Percentiles rank a stretch among this genome's conserved stretches.
Evolutionary conservation across 2,888 invertebrate species (phyloP).

Genomic region (Escarpia spicata): DNA sequence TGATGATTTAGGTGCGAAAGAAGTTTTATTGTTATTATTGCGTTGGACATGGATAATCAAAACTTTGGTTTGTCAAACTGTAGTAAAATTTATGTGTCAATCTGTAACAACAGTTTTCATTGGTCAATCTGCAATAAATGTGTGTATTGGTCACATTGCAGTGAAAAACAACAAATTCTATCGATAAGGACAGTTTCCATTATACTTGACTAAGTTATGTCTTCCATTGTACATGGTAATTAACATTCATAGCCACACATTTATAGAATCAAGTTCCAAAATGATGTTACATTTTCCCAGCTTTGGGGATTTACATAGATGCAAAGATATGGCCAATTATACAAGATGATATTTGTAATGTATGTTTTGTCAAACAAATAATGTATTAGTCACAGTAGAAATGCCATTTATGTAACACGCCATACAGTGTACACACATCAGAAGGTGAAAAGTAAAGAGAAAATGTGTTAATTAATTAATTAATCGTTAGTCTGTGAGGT

Average conservation of each 20-base stretch:
- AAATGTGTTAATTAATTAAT: no score
- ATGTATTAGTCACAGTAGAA: neutral
- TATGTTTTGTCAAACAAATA: neutral
- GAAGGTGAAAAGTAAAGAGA: no score
- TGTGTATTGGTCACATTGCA: neutral
- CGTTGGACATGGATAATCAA: neutral
- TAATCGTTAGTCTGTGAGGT: neutral
- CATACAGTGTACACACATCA: no score
- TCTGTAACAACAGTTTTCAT: neutral
- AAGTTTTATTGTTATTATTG: no score
- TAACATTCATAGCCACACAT: neutral
- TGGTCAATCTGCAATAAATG: neutral
- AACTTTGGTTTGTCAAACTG: neutral
- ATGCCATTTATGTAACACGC: neutral
- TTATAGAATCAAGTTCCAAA: neutral
- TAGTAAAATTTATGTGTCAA: neutral
- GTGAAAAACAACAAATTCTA: neutral
- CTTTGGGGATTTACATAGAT: neutral
- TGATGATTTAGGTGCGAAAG: neutral
- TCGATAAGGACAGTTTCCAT: neutral
- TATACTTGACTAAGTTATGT: neutral
- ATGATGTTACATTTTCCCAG: neutral
- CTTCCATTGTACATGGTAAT: neutral
- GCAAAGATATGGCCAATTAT: neutral
- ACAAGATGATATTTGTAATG: neutral